Percentiles rank a stretch among this genome's conserved stretches.
Conservation (phyloP, 2,888 invertebrate genomes). For the Linnaemya tessellans region DNA sequence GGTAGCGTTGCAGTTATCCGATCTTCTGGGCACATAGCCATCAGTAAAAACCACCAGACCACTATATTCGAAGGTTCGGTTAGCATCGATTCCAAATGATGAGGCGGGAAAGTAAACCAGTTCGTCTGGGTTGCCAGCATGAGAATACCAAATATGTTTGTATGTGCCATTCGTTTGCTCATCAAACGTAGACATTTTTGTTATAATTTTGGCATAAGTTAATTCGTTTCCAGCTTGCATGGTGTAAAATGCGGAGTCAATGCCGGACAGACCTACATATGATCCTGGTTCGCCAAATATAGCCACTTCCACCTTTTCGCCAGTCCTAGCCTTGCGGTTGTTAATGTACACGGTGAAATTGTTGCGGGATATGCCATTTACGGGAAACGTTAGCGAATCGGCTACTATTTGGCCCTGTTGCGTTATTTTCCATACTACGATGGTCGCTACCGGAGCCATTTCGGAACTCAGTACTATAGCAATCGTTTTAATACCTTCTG, state of each 20-base stretch:
- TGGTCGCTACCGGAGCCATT: constrained; percentile 96
- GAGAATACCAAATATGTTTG: constrained; percentile 92
- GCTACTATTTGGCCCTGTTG: constrained; percentile 93
- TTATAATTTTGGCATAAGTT: constrained; percentile 92
- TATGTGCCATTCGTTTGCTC: constrained; percentile 93
- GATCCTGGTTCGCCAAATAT: constrained; percentile 97
- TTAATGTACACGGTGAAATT: constrained; percentile 95
- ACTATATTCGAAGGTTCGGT: constrained; percentile 95
- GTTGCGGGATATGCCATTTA: constrained; percentile 96
- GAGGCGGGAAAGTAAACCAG: constrained; percentile 94
- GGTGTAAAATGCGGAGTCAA: constrained; percentile 94
- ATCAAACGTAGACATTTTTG: constrained; percentile 94
- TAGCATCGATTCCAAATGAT: constrained; percentile 96
- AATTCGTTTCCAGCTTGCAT: constrained; percentile 97
- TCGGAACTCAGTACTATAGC: constrained; percentile 92
- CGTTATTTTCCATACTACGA: constrained; percentile 94
- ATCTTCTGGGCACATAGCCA: constrained; percentile 89
- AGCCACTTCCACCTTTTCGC: constrained; percentile 96
- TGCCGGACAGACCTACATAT: constrained; percentile 95
- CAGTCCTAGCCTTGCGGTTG: constrained; percentile 96
- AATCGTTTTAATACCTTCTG: constrained; percentile 89
- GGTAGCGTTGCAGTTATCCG: constrained; percentile 88
- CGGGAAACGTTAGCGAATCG: constrained; percentile 97
- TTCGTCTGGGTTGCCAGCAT: constrained; percentile 92
- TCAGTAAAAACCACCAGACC: constrained; percentile 96